Evolutionary conservation across 2,888 invertebrate species (phyloP), one percentile per base, ranked within the genome.

Genomic region (Craniophora ligustri): DNA sequence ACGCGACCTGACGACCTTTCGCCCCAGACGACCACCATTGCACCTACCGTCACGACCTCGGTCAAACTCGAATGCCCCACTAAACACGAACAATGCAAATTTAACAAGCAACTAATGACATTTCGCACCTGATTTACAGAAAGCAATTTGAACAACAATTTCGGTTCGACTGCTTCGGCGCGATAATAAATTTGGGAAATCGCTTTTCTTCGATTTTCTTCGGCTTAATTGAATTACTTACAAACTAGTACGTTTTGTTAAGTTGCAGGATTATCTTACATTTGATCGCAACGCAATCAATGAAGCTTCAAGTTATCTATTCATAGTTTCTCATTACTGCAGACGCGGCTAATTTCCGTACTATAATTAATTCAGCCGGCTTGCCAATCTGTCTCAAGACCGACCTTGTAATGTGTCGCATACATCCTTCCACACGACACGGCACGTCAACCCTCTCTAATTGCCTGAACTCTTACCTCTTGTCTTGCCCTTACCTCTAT

Each of bases 371-470:
- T 44, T 58, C 10, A 34, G 15, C 21, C n/a, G 46, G 26, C 35
- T 19, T 19, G 28, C 10, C 28, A 50, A 45, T 65, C 45, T 46
- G 30, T 49, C 40, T 42, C 41, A 28, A 32, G 36, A 36, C 15
- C 26, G 18, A 30, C 34, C 32, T 41, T 49, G 45, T 46, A 41
- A 65, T 65, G 45, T 59, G 14, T 54, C 40, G 38, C 38, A 31
- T 45, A 35, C n/a, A 26, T 30, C 48, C 35, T 42, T 13, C 40
- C 39, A 14, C 31, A 15, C 18, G 31, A 14, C 31, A 15, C 18
- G 31, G 16, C 49, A 45, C 40, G 50, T 56, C 61, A 59, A 40
- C 71, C 64, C 46, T 61, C 30, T 55, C 32, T 64, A 65, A 71
- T 71, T 67, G 58, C 48, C 39, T 44, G 50, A 61, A 36, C 61